phyloP scores from a whole-genome alignment of 2,888 invertebrate genomes.

The Ophioninae sp. region DNA sequence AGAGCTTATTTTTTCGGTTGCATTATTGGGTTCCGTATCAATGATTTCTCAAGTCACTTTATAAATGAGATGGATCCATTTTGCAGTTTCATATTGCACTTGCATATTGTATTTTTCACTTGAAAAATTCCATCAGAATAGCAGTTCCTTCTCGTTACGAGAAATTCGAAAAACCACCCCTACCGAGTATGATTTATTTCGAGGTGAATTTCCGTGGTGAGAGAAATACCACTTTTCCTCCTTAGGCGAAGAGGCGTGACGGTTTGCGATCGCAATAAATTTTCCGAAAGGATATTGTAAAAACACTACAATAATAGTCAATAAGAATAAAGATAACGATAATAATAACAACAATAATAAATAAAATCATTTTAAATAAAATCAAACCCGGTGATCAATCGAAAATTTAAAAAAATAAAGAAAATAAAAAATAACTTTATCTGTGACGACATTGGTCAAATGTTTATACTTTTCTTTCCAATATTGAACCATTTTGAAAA shows the following conservation, averaged over 20 bases:
- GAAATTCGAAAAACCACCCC: neutral
- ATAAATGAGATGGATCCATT: too few relatives aligned
- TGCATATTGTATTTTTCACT: neutral
- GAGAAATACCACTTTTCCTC: slow-evolving; percentile 6
- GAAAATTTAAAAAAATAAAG: neutral
- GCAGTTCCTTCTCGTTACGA: neutral
- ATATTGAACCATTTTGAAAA: neutral
- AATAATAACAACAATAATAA: neutral
- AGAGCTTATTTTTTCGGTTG: too few relatives aligned
- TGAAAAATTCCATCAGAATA: neutral
- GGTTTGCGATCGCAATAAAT: neutral
- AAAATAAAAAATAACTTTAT: neutral
- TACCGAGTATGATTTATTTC: slow-evolving; percentile 4
- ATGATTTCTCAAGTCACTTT: too few relatives aligned
- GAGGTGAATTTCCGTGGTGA: neutral
- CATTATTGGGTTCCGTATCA: too few relatives aligned
- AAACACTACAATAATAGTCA: neutral
- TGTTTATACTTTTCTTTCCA: neutral
- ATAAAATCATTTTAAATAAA: neutral
- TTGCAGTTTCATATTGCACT: too few relatives aligned
- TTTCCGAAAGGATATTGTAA: neutral
- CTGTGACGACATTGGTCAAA: too few relatives aligned
- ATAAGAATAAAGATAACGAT: too few relatives aligned
- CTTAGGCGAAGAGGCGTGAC: neutral
- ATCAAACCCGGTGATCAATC: too few relatives aligned